These are phyloP conservation scores for Leptoclinus maculatus DNA, from an alignment of 2,797 vertebrate genomes.

Conservation along the genomic window DNA sequence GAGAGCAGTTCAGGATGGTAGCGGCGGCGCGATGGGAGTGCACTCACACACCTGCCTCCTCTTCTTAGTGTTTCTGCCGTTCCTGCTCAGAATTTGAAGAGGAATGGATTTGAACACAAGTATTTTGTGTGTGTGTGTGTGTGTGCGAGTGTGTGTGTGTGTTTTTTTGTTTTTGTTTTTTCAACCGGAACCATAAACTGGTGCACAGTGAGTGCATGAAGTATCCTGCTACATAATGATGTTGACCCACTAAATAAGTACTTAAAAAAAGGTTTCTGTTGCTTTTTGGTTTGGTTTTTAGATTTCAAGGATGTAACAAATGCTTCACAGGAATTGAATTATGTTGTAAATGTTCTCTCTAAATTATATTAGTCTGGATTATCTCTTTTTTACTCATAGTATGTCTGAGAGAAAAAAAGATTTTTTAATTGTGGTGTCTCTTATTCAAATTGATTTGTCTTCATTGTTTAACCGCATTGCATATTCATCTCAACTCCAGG, in stretches of 20 bases:
- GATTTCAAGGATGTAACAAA: conserved; percentile 70
- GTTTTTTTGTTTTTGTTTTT: conserved; percentile 28
- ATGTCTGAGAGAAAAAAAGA: conserved; percentile 9
- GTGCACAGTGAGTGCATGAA: conserved; percentile 78
- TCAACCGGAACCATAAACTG: conserved; percentile 83
- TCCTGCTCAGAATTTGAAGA: conserved; percentile 95
- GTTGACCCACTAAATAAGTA: conserved; percentile 70
- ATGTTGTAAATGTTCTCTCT: conserved; percentile 62
- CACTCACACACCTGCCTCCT: conserved; percentile 89
- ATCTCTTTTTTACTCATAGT: conserved; percentile 40
- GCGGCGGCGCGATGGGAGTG: conserved; percentile 84
- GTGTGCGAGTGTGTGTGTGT: conserved; percentile 12
- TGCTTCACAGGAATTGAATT: conserved; percentile 59
- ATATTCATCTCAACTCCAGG: conserved; percentile 66
- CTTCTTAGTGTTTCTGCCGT: conserved; percentile 85
- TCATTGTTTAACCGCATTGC: conserved; percentile 53
- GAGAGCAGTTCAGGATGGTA: conserved; percentile 94
- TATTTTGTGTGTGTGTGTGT: conserved; percentile 38
- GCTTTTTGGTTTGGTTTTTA: conserved; percentile 25
- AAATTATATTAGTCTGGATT: conserved; percentile 62
- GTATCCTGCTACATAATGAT: conserved; percentile 75
- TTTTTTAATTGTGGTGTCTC: conserved; percentile 52
- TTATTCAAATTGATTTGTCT: conserved; percentile 58
- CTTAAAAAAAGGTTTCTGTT: conserved; percentile 39
- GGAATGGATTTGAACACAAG: conserved; percentile 69